A percentile compares a stretch with the other conserved stretches of the same genome.
Evolutionary conservation across 2,113 vertebrate species (phyloP).

Genomic region (Hymenochirus boettgeri): DNA sequence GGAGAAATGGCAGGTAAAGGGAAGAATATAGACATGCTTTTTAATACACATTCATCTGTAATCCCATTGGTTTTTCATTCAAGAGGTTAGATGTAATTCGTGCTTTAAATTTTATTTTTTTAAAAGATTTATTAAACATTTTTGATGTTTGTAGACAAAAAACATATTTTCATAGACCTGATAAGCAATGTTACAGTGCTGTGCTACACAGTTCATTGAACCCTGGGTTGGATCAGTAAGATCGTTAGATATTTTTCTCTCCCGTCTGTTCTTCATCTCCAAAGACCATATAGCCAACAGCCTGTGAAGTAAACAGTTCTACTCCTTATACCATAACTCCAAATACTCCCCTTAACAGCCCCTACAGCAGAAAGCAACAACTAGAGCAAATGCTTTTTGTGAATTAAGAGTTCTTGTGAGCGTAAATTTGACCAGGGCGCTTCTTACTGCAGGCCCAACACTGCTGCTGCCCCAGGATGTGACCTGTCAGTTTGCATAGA

Average conservation of each 20-base stretch:
- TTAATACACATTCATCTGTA: not conserved
- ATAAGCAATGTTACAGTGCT: conserved; percentile 58
- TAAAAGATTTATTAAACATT: conserved; percentile 14
- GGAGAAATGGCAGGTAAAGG: not conserved
- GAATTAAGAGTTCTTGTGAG: conserved; percentile 89
- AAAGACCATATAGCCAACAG: conserved; percentile 72
- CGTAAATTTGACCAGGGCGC: conserved; percentile 82
- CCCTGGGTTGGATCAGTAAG: conserved; percentile 63
- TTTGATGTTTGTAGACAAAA: conserved; percentile 24
- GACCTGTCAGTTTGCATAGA: conserved; percentile 96
- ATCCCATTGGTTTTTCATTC: not conserved
- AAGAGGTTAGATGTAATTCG: not conserved
- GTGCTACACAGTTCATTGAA: conserved; percentile 66
- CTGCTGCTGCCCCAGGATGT: conserved; percentile 88
- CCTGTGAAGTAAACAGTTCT: conserved; percentile 79
- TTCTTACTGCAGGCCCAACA: conserved; percentile 85
- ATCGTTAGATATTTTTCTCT: conserved; percentile 72
- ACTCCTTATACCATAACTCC: conserved; percentile 63
- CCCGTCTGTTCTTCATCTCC: conserved; percentile 76
- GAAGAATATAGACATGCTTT: not conserved
- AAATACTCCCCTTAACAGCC: conserved; percentile 61
- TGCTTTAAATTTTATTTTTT: not conserved
- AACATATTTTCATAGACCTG: conserved; percentile 28
- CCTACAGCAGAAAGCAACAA: conserved; percentile 85
- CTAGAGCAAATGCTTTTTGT: conserved; percentile 96